Base-by-base conservation (phyloP, 2,797 vertebrate genomes). In the Poeciliopsis presidionis region DNA sequence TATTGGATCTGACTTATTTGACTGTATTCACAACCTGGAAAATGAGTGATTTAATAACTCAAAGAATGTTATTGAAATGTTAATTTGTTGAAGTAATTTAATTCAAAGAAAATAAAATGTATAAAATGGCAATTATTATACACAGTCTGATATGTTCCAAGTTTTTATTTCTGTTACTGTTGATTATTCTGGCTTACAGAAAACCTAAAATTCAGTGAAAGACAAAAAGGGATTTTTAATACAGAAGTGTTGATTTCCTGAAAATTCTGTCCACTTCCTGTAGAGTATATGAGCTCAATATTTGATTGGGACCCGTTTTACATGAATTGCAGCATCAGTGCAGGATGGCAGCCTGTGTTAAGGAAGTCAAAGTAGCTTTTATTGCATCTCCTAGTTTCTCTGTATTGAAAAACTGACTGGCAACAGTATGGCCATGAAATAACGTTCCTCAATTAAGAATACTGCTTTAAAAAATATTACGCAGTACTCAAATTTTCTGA, bases 1-100 rank as follows among this genome's bases (percentile, higher is more conserved):
- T 70, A 28, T 70, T 43, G 41, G 69, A 57, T 85, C 39, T 78
- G 79, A 86, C 84, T 41, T 55, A 69, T 25, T 69, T 25, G 36
- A 45, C 25, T 7, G 41, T 28, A 81, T 82, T 84, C 55, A 69
- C 49, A 59, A 53, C 65, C 25, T 22, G 46, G 46, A n/a, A 49
- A 70, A 77, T 47, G 1, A 47, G 25, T 28, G 6, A 28, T 45
- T 69, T 69, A 28, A 59, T 59, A 59, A 59, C 20, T 1, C 67
- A 45, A 45, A n/a, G 0, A n/a, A 43, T 12, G 7, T 18, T 61
- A 61, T 61, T 33, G 30, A 61, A 33, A 67, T 41, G 5, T 12
- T 69, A 2, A n/a, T n/a, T 39, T 67, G 9, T 67, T 41, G 9
- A 45, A 69, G 22, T 9, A 16, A 70, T 70, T 69, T 12, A n/a